These are phyloP conservation scores for Halichondria panicea DNA, from an alignment of 37 sponge, comb jelly and placozoan species.

Conservation along the genomic window DNA sequence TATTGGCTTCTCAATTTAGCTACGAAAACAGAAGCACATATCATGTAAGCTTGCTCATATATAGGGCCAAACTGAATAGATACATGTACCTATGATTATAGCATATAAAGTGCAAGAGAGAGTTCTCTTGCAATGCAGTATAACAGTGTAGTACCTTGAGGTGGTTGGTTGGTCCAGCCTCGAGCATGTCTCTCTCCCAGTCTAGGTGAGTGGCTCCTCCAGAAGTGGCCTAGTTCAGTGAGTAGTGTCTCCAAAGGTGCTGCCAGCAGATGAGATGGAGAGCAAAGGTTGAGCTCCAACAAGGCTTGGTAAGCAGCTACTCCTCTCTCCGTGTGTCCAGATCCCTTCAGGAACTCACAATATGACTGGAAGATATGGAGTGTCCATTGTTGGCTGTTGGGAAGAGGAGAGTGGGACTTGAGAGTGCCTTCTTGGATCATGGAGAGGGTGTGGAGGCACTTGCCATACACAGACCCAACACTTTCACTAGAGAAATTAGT, in stretches of 20 bases:
- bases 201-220: constrained; percentile 77
- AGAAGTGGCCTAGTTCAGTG: constrained; percentile 75
- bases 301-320: constrained; percentile 85
- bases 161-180: constrained; percentile 79
- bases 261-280: constrained; percentile 28
- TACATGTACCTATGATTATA: too few species aligned
- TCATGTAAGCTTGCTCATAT: too few species aligned
- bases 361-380: constrained; percentile 52
- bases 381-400: constrained; percentile 33
- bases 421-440: constrained; percentile 64
- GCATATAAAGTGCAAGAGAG: too few species aligned
- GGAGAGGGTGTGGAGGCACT: constrained; percentile 64
- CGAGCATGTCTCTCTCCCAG: constrained; percentile 71
- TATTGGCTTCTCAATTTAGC: too few species aligned
- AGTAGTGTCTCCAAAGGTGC: background rate
- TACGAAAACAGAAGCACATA: too few species aligned
- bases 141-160: too few species aligned
- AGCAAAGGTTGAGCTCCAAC: constrained; percentile 80
- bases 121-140: too few species aligned
- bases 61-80: too few species aligned
- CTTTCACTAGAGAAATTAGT: constrained; percentile 49
- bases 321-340: constrained; percentile 80
- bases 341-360: constrained; percentile 64
- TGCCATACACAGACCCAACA: constrained; percentile 43
- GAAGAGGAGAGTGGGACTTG: constrained; percentile 70